Percentiles rank a stretch among this genome's conserved stretches.
Conservation (phyloP, 2,888 invertebrate species). For the Steromphala cineraria region DNA sequence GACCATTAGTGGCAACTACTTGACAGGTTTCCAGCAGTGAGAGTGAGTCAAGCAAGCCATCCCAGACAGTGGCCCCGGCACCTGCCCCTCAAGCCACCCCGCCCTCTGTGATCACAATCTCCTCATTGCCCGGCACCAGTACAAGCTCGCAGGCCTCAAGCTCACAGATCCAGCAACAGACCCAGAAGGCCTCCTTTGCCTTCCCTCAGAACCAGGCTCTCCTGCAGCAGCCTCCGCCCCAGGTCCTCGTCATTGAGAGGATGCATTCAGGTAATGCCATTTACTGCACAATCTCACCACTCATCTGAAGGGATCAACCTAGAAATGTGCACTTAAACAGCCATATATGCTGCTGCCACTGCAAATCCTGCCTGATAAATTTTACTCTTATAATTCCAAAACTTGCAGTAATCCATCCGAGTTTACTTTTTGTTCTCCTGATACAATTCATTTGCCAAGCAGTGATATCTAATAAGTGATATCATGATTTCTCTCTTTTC, state of each 20-base stretch:
- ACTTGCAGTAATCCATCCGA: no score
- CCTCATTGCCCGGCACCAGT: not conserved
- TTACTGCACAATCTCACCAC: not conserved
- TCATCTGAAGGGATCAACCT: not conserved
- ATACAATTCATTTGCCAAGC: no score
- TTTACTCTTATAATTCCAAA: no score
- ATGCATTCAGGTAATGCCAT: slow-evolving; percentile 84
- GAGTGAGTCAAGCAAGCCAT: slow-evolving; percentile 17
- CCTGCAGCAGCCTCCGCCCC: slow-evolving; percentile 87
- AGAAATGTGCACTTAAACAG: not conserved
- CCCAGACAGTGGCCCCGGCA: not conserved
- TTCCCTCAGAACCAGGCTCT: slow-evolving; percentile 80
- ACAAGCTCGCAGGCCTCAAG: not conserved
- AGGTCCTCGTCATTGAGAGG: slow-evolving; percentile 86
- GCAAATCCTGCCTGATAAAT: not conserved
- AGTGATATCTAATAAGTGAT: no score
- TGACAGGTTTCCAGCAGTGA: not conserved
- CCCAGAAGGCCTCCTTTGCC: slow-evolving; percentile 44
- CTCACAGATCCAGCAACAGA: slow-evolving; percentile 21
- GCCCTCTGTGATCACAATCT: not conserved
- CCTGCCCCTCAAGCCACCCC: not conserved
- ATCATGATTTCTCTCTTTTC: no score
- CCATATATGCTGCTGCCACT: not conserved
- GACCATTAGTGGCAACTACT: no score
- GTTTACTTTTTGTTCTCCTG: no score